phyloP scores from a whole-genome alignment of 2,888 invertebrate species.

The Drosophila rubida region DNA sequence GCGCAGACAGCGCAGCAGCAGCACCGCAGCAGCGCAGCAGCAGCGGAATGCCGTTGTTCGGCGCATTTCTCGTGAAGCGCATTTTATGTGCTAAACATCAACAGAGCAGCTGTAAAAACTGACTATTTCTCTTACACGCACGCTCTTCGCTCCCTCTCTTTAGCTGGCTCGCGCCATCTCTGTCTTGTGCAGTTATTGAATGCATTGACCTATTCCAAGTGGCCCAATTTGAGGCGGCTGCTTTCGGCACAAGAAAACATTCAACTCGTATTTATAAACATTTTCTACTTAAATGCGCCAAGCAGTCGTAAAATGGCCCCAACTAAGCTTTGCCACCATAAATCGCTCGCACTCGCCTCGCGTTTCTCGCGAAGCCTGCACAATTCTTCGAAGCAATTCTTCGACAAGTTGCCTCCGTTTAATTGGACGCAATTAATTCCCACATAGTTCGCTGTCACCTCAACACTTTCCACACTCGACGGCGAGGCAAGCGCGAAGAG shows the following conservation, averaged over 20 bases:
- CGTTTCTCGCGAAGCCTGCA: conserved; percentile 52
- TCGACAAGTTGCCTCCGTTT: conserved; percentile 4
- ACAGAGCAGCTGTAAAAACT: conserved; percentile 12
- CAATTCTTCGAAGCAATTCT: conserved; percentile 47
- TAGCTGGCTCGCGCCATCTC: neutral
- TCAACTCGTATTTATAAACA: conserved; percentile 65
- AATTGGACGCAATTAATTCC: conserved; percentile 7
- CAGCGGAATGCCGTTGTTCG: neutral
- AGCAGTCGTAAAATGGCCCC: conserved; percentile 52
- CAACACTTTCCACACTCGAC: neutral
- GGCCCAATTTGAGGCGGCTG: conserved; percentile 36
- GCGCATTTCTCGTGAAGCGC: conserved; percentile 14
- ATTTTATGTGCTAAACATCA: conserved; percentile 12
- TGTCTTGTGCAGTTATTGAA: conserved; percentile 2
- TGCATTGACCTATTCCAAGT: conserved; percentile 40
- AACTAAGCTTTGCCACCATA: conserved; percentile 47
- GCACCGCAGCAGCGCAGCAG: too few species aligned
- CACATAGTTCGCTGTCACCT: conserved; percentile 14
- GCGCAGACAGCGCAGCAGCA: too few species aligned
- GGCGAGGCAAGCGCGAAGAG: neutral
- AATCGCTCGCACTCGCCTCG: conserved; percentile 71
- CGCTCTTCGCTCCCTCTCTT: neutral
- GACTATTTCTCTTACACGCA: neutral
- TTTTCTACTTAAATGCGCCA: conserved; percentile 45
- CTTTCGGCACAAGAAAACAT: neutral